Base-by-base conservation (phyloP, 2,113 vertebrate genomes). In the Entelurus aequoreus region DNA sequence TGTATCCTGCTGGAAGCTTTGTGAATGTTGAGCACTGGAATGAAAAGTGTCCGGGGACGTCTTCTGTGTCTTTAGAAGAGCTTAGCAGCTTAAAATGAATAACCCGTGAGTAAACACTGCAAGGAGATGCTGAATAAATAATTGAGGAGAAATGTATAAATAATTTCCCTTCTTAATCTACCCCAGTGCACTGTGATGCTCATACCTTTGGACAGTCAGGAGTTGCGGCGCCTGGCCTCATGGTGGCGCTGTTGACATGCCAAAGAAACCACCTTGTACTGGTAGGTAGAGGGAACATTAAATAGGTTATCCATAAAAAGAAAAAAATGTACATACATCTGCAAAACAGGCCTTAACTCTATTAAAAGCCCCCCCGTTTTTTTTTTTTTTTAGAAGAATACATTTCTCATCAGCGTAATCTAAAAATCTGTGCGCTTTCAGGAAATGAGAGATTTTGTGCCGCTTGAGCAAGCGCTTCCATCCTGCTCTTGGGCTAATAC, bases 81-180 rank as follows among this genome's bases (percentile, higher is more conserved):
- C 82, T 89, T 87, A 78, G 82, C 74, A 63, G 79, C 71, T 73
- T 81, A 77, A 86, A 88, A 87, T 87, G 87, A 88, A 90, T 90
- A 87, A 90, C 83, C 88, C 83, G 69, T 16, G 81, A 80, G 80
- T 90, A 90, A 90, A 88, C 83, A 88, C 78, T 74, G 77, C 8
- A 65, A 88, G 84, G 82, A 87, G 88, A 82, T 83, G 81, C 84
- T 87, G 71, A 59, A 84, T 89, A 88, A 90, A 90, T 90, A 87
- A 91, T 90, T 90, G 82, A 90, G 83, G 69, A 47, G 69, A 83
- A 90, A 84, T 88, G 77, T 88, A 89, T 90, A 84, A 89, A 86
- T 88, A 83, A 88, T 86, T 85, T 86, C 62, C 74, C 69, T 68
- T 76, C 68, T 74, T 84, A 83, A 90, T 89, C 83, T 80, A 77